Percentiles rank a stretch among this genome's conserved stretches.
These are phyloP conservation scores for Cephalotes varians DNA, from an alignment of 2,888 invertebrate species.

Conservation along the genomic window DNA sequence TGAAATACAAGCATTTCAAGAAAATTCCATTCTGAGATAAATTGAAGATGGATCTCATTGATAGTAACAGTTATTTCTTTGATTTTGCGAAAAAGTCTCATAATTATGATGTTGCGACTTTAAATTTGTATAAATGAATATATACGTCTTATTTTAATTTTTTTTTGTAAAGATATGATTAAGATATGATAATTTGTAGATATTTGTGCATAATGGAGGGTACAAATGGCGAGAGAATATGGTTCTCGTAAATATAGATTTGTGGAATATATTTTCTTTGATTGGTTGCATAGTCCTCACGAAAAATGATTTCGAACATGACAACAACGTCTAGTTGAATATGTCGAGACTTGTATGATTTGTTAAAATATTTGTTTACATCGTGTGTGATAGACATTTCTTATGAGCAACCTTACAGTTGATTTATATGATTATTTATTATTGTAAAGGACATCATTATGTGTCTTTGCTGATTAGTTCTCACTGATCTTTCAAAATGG, in stretches of 20 bases:
- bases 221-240: not conserved
- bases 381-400: not conserved
- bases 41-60: not conserved
- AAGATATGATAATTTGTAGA: too few relatives aligned
- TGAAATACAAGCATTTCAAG: not conserved
- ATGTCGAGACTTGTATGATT: not conserved
- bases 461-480: not conserved
- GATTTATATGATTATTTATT: not conserved
- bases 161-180: not conserved
- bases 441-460: not conserved
- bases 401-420: not conserved
- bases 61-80: not conserved
- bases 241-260: not conserved
- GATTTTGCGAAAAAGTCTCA: not conserved
- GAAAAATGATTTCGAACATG: not conserved
- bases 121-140: not conserved
- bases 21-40: not conserved
- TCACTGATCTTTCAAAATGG: not conserved
- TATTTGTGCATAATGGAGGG: too few relatives aligned
- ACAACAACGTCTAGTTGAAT: not conserved
- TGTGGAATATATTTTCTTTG: not conserved
- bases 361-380: not conserved
- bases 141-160: conserved; percentile 10
- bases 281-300: conserved; percentile 3
- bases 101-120: not conserved